Base-by-base conservation (phyloP, 2,113 vertebrate species). In the Dasypus novemcinctus region DNA sequence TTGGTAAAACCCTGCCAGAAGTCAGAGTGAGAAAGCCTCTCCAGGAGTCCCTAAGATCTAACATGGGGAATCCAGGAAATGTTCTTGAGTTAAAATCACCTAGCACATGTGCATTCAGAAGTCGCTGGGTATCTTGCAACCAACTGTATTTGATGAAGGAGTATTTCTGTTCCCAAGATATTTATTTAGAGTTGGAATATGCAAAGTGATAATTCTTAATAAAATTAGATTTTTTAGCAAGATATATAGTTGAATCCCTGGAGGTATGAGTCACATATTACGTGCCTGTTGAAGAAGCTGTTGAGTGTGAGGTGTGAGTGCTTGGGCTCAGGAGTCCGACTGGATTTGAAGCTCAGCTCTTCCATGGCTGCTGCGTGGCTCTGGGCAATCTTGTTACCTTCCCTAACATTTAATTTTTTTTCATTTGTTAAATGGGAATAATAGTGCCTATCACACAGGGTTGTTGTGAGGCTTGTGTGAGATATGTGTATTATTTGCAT, bases 181-280 rank as follows among this genome's bases (percentile, higher is more conserved):
- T 59, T 75, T 33, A 52, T 95, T 96, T 89, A 86, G 54, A 66
- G 52, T 76, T 72, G 33, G 33, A 89, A 86, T 87, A 52, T 72
- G 71, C 66, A 72, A 85, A 86, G 38, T n/a, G 36, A 11, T 76
- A 57, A 90, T 91, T 79, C 36, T 72, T 80, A 81, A 75, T 14
- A 63, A 63, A 63, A 33, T 74, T 14, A 38, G n/a, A 41, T 29
- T 68, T 71, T 27, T 81, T 80, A 57, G 41, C 72, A 95, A 85
- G 54, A 36, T 74, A 80, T 79, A 27, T 12, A 41, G 21, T 29
- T 11, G 49, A 7, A 80, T 69, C 75, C 63, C 84, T 96, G 31
- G 41, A 68, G 15, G 85, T 68, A 69, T 54, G 72, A 64, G 6
- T 4, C 68, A 13, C 2, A 0, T 87, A n/a, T 74, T 63, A 5